Base-by-base conservation (phyloP, 2,888 invertebrate species). In the Unio pictorum region DNA sequence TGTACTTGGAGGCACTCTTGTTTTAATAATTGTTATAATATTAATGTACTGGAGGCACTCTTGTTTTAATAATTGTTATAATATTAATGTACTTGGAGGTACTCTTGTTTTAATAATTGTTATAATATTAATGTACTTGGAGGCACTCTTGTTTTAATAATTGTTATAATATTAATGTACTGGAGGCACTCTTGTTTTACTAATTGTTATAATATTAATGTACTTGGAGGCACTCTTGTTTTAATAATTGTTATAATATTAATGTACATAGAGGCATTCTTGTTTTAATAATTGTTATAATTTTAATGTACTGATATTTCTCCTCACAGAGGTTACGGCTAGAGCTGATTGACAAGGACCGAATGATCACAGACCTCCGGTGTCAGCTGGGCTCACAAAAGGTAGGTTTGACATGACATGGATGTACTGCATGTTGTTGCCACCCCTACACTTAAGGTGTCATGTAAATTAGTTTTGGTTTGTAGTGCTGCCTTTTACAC, bases 281-380 rank as follows among this genome's bases (percentile, higher is more conserved):
- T 8, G 45, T 45, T 45, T 45, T 11, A 11, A 3, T 45, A 59
- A 23, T 26, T 26, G 18, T 59, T 8, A 18, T 26, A 26, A 59
- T 59, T 15, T 23, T 28, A 59, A 59, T 59, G 15, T 26, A 17
- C 28, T 26, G 26, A 23, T 59, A 59, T 59, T 59, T 28, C 34
- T 45, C 55, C 54, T 79, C 77, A 54, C 79, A 86, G 86, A 74
- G 84, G 59, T 65, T 86, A 67, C 73, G 79, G 26, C 76, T 79
- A 23, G 83, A 85, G 59, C 61, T 86, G 23, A 55, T 86, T 59
- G 86, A 87, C 65, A 78, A 81, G 64, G 87, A 87, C 34, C 64
- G 82, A 57, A 74, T 84, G 68, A 80, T 86, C n/a, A 75, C 78
- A n/a, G 88, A 87, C 55, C 74, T 86, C 20, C 78, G 80, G 34